Percentiles rank a stretch among this genome's conserved stretches.
Evolutionary conservation across 1,140 invertebrate species (phyloP).

Genomic region (Panonychus citri): DNA sequence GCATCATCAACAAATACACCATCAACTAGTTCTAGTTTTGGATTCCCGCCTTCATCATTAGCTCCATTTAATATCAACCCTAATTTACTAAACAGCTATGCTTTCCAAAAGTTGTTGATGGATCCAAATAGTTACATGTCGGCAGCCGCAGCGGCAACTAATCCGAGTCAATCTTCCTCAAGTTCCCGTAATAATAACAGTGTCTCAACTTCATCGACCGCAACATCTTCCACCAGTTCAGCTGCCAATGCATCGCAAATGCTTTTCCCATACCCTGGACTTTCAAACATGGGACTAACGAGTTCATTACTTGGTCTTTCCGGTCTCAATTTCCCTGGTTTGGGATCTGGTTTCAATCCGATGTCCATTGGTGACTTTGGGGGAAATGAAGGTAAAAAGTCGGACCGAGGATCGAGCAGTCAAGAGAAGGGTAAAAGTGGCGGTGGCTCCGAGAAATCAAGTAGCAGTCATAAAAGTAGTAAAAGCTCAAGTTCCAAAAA

Average conservation of each 20-base stretch:
- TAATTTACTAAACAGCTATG: constrained; percentile 13
- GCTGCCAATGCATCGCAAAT: constrained; percentile 33
- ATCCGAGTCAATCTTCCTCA: constrained; percentile 17
- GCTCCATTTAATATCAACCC: constrained; percentile 15
- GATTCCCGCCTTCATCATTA: constrained; percentile 13
- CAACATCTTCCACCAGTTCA: constrained; percentile 10
- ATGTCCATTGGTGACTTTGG: neutral
- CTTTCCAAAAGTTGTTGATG: constrained; percentile 17
- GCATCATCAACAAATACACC: constrained; percentile 1
- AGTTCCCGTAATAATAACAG: constrained; percentile 5
- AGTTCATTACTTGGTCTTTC: constrained; percentile 46
- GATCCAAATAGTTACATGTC: constrained; percentile 5
- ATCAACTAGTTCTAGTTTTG: constrained; percentile 3
- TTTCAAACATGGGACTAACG: constrained; percentile 40
- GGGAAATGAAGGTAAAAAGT: neutral
- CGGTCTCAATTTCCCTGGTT: constrained; percentile 47
- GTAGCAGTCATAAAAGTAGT: neutral
- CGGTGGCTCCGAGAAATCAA: neutral
- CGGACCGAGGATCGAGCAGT: constrained; percentile 2
- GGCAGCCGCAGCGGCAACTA: constrained; percentile 18
- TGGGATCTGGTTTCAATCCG: constrained; percentile 12
- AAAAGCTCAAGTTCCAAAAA: constrained; percentile 1
- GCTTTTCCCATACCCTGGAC: constrained; percentile 54
- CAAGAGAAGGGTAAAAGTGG: neutral
- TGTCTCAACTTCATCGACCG: constrained; percentile 20